These are phyloP conservation scores for Yponomeuta cagnagella DNA, from an alignment of 2,888 invertebrate species.

Conservation along the genomic window DNA sequence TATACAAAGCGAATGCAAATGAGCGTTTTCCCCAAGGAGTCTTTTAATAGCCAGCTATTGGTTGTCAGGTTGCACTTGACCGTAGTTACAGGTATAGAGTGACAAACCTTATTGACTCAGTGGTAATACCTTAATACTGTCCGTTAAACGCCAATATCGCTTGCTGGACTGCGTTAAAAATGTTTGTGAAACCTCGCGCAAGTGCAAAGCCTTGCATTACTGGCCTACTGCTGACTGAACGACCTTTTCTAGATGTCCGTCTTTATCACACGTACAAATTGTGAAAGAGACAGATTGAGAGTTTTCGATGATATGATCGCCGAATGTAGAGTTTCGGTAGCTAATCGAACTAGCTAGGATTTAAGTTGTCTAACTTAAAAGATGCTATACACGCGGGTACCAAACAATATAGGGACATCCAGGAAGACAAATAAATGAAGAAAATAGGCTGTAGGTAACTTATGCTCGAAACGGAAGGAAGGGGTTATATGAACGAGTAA, in stretches of 20 bases:
- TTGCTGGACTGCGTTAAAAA: not conserved
- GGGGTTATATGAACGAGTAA: too few species aligned
- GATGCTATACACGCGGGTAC: too few species aligned
- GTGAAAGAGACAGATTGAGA: too few species aligned
- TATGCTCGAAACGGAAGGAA: too few species aligned
- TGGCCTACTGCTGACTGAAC: constrained; percentile 3
- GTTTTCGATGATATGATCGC: too few species aligned
- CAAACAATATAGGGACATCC: too few species aligned
- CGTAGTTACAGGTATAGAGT: not conserved
- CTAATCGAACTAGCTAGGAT: too few species aligned
- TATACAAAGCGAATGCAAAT: constrained; percentile 1
- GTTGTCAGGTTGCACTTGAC: constrained; percentile 13
- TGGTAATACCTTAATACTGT: not conserved
- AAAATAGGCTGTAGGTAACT: too few species aligned
- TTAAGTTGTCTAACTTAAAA: too few species aligned
- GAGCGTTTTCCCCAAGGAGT: not conserved
- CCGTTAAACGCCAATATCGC: not conserved
- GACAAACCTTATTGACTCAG: not conserved
- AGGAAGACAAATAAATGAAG: too few species aligned
- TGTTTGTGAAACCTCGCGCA: not conserved
- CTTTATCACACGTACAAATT: not conserved
- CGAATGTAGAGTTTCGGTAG: too few species aligned
- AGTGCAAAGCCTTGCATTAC: constrained; percentile 7
- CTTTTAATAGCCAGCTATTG: not conserved
- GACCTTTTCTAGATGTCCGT: not conserved